Base-by-base conservation (phyloP, 2,888 invertebrate genomes). In the Cheilosia scutellata region DNA sequence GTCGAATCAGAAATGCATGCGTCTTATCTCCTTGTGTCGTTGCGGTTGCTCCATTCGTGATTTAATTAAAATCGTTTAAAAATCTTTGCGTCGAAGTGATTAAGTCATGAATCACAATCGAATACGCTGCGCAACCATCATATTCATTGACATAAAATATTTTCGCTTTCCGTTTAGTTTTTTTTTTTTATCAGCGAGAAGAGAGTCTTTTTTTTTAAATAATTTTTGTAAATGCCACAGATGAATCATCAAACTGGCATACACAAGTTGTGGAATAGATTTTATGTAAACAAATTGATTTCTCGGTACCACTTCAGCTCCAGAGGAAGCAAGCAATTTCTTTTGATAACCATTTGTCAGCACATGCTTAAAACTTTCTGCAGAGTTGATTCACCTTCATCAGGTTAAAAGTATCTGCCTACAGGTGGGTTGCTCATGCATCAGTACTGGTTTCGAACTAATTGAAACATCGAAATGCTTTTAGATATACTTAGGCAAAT, bases 111-210 rank as follows among this genome's bases (percentile, higher is more conserved):
- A 60, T 77, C 77, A 82, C 6, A 3, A 37, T 40, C n/a, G 25
- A 20, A 20, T 20, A 20, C 20, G 16, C 25, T 33, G 47, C 70
- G 40, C 75, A 65, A 31, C 29, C 62, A n/a, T 40, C 47, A 6
- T 7, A 20, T 47, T 47, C 49, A 51, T 42, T 65, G 60, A 53
- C 53, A 62, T 66, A n/a, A 42, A 83, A 55, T 7, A 31, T 33
- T 79, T 70, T 80, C 58, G 44, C 58, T 75, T 84, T 80, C 65
- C 53, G 9, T 63, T 87, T 29, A 20, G 20, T 62, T 72, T 79
- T 86, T 76, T 88, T 88, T 88, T 87, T 88, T 88, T 84, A 88
- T 90, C 95, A 84, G 2, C 93, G 99, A 99, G 99, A 47, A 29
- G 27, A 47, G 25, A 58, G 33, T 44, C 42, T 70, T 58, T 63